These are phyloP conservation scores for Caenorhabditis angaria DNA, from an alignment of 2,888 invertebrate species.

Conservation along the genomic window DNA sequence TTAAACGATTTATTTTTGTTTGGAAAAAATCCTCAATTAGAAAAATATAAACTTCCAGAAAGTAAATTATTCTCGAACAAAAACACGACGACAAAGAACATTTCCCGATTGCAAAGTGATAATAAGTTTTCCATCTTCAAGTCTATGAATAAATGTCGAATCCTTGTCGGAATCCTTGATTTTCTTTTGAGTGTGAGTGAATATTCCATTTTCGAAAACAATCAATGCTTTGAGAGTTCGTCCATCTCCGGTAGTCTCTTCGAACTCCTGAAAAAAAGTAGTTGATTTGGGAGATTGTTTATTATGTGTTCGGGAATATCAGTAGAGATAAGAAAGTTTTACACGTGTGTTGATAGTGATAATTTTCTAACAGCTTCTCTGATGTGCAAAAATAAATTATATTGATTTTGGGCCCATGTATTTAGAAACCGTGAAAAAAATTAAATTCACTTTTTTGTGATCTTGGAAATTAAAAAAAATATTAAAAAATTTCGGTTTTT, in stretches of 20 bases:
- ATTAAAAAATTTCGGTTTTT: too few relatives aligned
- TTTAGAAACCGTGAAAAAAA: background rate
- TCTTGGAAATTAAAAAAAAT: too few relatives aligned
- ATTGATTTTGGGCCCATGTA: background rate
- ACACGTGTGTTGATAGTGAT: background rate
- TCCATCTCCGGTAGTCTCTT: conserved; percentile 62
- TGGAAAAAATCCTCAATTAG: too few relatives aligned
- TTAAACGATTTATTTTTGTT: too few relatives aligned
- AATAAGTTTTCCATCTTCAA: conserved; percentile 54
- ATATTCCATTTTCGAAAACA: conserved; percentile 50
- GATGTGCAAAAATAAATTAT: background rate
- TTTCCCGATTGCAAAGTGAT: conserved; percentile 46
- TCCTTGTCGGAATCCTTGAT: conserved; percentile 51
- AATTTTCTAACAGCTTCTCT: background rate
- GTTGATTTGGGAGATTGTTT: too few relatives aligned
- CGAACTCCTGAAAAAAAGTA: conserved; percentile 49
- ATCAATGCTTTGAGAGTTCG: conserved; percentile 51
- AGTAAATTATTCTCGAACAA: conserved; percentile 49
- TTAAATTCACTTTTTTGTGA: too few relatives aligned
- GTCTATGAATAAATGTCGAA: conserved; percentile 49
- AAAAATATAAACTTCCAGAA: too few relatives aligned
- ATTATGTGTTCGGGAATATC: background rate
- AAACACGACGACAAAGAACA: conserved; percentile 49
- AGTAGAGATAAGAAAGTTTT: background rate
- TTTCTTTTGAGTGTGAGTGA: conserved; percentile 55